Evolutionary conservation across 2,888 invertebrate genomes (phyloP), one percentile per base, ranked within the genome.

Genomic region (Leptinotarsa tumamoca): DNA sequence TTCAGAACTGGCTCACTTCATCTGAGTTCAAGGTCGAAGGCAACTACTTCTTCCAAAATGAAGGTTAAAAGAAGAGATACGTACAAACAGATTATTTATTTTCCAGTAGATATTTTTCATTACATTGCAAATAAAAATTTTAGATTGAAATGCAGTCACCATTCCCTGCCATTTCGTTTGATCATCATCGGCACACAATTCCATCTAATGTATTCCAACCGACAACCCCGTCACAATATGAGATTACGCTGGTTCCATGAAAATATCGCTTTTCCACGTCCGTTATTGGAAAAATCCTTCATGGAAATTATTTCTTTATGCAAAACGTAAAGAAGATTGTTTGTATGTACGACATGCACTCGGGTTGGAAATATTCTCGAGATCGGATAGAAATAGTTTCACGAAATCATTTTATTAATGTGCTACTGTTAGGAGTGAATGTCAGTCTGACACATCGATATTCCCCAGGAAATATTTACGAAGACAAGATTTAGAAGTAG

Each of bases 121-220:
- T 10, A 3, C 10, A 43, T 10, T 3, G 13, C 43, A 43, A 43
- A 43, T 10, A 0, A 43, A 43, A 43, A 43, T 43, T 0, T 10
- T 10, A 2, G 3, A 10, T 43, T 43, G 33, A 2, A 10, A 43
- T 43, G 10, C 33, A 43, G 10, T 10, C 33, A 61, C 27, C 23
- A 23, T 13, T 18, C 27, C 13, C 4, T 23, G 21, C 17, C 7
- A 27, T 54, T 0, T 21, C 18, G 23, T 14, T 21, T 23, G 23
- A 58, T 58, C 18, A 58, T 58, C 23, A 23, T 63, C 43, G 43
- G n/a, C n/a, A 63, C 14, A 43, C 43, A 63, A 33, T 63, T 33
- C 10, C 63, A n/a, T 63, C 63, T 43, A n/a, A 63, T 63, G 33
- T 43, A 63, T 63, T 33, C 7, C 43, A n/a, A 18, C 33, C n/a